These are phyloP conservation scores for Zelostemma sp. DNA, from an alignment of 1,140 invertebrate genomes.

Conservation along the genomic window DNA sequence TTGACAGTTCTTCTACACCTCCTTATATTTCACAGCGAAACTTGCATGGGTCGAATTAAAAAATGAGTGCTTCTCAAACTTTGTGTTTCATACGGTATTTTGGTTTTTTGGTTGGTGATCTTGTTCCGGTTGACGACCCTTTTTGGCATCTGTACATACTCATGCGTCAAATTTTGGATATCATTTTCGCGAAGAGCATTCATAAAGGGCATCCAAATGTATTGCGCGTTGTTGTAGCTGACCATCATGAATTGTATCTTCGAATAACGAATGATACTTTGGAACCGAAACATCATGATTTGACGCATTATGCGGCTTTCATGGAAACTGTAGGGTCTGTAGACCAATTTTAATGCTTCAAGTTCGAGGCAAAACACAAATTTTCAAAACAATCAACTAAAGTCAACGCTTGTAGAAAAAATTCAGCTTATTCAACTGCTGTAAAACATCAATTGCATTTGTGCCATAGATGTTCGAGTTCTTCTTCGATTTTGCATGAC, in stretches of 20 bases:
- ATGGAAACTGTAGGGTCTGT: background rate
- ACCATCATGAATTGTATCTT: conserved; percentile 6
- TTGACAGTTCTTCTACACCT: background rate
- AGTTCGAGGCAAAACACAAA: conserved; percentile 8
- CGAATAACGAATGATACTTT: background rate
- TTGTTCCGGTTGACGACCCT: background rate
- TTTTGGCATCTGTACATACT: background rate
- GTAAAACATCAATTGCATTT: conserved; percentile 6
- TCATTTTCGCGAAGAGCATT: background rate
- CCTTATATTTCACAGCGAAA: background rate
- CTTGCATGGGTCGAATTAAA: background rate
- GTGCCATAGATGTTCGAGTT: background rate
- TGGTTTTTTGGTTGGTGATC: background rate
- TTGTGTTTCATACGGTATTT: conserved; percentile 6
- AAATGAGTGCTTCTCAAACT: conserved; percentile 4
- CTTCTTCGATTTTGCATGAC: background rate
- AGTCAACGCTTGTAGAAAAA: background rate
- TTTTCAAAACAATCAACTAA: background rate
- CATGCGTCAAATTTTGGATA: background rate
- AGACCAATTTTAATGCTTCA: background rate
- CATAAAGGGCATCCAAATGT: background rate
- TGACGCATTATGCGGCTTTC: background rate
- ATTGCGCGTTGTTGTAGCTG: background rate
- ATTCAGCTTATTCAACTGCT: background rate
- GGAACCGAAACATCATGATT: conserved; percentile 2